Conservation (phyloP, 2,113 vertebrate species). For the Chionomys nivalis region DNA sequence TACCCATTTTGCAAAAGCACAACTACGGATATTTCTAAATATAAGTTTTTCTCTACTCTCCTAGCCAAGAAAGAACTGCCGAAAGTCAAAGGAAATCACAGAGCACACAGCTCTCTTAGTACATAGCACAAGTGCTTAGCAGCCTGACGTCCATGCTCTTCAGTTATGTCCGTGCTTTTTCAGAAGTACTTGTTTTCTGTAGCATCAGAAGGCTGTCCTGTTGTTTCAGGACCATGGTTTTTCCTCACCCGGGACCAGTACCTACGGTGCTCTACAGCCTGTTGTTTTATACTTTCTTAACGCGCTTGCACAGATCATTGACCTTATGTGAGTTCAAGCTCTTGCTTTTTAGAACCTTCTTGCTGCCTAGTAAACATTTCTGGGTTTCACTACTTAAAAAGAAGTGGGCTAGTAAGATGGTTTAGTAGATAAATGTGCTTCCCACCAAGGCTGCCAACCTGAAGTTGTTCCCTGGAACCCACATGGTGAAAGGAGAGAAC, state of each 20-base stretch:
- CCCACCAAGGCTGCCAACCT: not conserved
- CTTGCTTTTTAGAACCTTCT: not conserved
- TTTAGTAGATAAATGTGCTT: not conserved
- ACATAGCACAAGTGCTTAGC: not conserved
- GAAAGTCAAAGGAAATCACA: not conserved
- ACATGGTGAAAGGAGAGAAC: not conserved
- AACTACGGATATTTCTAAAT: not conserved
- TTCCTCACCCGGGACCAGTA: not conserved
- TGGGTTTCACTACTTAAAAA: not conserved
- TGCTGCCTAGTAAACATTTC: not conserved
- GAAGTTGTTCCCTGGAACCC: not conserved
- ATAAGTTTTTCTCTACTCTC: not conserved
- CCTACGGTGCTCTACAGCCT: not conserved
- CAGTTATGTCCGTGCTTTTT: not conserved
- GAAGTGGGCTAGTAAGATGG: not conserved
- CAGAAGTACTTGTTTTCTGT: not conserved
- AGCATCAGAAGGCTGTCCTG: not conserved
- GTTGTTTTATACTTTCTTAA: not conserved
- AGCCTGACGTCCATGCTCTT: not conserved
- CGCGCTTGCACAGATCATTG: not conserved
- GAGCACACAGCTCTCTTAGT: not conserved
- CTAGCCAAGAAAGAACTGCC: not conserved
- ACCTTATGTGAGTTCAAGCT: not conserved
- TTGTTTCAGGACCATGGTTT: not conserved
- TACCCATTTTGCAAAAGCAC: not conserved